Evolutionary conservation across 2,113 vertebrate species (phyloP).

Genomic region (Choloepus hoffmanni): DNA sequence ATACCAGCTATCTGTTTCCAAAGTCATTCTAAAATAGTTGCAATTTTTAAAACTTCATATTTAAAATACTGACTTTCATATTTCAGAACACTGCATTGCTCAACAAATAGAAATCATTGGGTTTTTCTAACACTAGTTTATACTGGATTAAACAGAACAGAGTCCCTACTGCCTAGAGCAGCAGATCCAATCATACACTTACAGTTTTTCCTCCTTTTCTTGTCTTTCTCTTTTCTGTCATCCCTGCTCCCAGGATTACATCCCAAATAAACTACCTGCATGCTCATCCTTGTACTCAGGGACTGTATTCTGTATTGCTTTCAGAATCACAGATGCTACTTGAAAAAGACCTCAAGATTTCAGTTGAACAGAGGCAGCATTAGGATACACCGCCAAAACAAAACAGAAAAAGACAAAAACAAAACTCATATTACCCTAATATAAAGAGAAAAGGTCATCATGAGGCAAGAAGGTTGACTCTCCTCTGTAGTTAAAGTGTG

Average conservation of each 20-base stretch:
- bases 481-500: not conserved
- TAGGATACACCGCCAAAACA: not conserved
- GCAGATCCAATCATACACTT: too few relatives aligned
- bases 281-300: too few relatives aligned
- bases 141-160: fast-evolving
- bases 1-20: not conserved
- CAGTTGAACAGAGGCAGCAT: not conserved
- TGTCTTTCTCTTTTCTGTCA: not conserved
- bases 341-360: not conserved
- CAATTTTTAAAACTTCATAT: not conserved
- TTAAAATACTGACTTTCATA: not conserved
- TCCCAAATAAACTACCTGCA: too few relatives aligned
- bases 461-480: not conserved
- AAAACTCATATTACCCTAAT: not conserved
- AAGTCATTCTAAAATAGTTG: not conserved
- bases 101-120: not conserved
- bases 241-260: not conserved
- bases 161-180: not conserved
- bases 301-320: too few relatives aligned
- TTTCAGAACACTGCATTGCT: not conserved
- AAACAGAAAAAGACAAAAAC: not conserved
- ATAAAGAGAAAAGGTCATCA: not conserved
- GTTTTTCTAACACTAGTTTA: not conserved
- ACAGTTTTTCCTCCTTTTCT: not conserved
- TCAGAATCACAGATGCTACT: too few relatives aligned